Percentiles rank a stretch among this genome's conserved stretches.
Evolutionary conservation across 2,888 invertebrate species (phyloP).

Genomic region (Tridacna gigas): DNA sequence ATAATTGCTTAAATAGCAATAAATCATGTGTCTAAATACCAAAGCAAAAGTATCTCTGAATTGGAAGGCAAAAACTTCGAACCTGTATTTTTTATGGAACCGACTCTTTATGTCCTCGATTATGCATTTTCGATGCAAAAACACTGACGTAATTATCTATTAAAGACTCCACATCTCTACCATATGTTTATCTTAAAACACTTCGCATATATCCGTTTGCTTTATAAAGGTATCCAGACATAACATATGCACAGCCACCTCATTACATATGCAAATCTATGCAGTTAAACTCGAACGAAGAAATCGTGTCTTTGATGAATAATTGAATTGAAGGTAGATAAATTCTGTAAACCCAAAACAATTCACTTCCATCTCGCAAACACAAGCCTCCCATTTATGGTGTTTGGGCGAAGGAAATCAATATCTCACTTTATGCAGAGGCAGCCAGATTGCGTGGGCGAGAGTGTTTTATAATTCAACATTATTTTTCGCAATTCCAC

Average conservation of each 20-base stretch:
- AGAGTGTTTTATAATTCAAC: conserved; percentile 32
- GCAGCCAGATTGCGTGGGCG: conserved; percentile 50
- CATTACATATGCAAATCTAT: neutral
- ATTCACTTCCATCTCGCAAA: neutral
- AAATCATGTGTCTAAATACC: too few relatives aligned
- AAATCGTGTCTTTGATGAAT: neutral
- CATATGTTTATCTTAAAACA: neutral
- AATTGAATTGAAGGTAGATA: neutral
- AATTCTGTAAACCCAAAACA: neutral
- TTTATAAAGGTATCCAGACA: neutral
- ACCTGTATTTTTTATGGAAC: too few relatives aligned
- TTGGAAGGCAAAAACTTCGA: too few relatives aligned
- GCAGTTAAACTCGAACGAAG: neutral
- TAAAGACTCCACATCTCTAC: neutral
- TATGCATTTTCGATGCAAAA: too few relatives aligned
- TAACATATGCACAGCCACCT: neutral
- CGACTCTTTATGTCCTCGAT: too few relatives aligned
- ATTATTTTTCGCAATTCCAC: too few relatives aligned
- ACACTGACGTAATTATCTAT: neutral
- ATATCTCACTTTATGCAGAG: conserved; percentile 28
- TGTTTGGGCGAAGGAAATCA: conserved; percentile 27
- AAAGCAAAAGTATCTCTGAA: too few relatives aligned
- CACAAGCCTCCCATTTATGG: conserved; percentile 16
- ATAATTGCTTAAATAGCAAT: too few relatives aligned
- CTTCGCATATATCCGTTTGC: neutral